Evolutionary conservation across 2,797 vertebrate genomes (phyloP).

Genomic region (Perdix hodgsoniae): DNA sequence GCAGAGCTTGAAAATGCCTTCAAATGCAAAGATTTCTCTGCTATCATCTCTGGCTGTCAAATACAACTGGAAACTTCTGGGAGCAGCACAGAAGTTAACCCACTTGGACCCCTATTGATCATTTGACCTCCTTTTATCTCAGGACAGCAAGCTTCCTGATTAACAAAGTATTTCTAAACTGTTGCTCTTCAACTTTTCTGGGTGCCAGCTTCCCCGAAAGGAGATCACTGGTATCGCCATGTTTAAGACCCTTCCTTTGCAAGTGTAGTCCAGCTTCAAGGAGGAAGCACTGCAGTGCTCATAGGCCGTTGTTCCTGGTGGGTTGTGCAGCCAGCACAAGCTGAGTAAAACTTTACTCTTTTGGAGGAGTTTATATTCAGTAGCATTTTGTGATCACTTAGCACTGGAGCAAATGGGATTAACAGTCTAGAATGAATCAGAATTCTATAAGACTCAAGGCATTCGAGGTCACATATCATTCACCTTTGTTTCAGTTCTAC

Average conservation of each 20-base stretch:
- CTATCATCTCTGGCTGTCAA: not conserved
- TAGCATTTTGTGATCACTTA: not conserved
- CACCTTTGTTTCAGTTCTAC: not conserved
- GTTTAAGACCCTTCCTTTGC: not conserved
- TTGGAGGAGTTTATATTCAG: not conserved
- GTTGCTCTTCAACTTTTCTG: not conserved
- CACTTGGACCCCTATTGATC: constrained; percentile 3
- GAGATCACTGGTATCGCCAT: not conserved
- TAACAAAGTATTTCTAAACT: constrained; percentile 38
- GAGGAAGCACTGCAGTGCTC: not conserved
- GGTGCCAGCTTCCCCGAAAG: not conserved
- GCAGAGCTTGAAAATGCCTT: not conserved
- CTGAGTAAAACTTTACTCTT: not conserved
- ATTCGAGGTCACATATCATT: not conserved
- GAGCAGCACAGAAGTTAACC: constrained; percentile 32
- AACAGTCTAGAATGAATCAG: not conserved
- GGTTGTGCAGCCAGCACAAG: not conserved
- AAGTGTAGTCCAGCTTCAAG: not conserved
- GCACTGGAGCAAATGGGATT: not conserved
- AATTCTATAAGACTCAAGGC: not conserved
- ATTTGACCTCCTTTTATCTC: constrained; percentile 34
- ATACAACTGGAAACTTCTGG: constrained; percentile 8
- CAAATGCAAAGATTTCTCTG: not conserved
- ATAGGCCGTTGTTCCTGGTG: not conserved
- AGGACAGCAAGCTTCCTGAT: constrained; percentile 3